Base-by-base conservation (phyloP, 1,140 invertebrate genomes). In the Drosophila albomicans region DNA sequence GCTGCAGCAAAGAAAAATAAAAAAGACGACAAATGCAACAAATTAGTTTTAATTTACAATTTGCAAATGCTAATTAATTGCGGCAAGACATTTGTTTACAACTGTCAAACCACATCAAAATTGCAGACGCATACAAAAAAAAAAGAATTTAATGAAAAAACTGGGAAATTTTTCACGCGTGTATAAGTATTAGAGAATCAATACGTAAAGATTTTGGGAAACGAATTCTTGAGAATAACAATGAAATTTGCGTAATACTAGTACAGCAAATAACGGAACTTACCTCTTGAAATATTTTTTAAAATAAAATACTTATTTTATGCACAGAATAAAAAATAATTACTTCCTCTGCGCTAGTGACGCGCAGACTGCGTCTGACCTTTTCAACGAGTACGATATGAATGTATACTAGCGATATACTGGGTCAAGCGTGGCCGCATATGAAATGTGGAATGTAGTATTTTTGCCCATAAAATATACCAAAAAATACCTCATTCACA, bases 81-180 rank as follows among this genome's bases (percentile, higher is more conserved):
- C 11, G 43, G 54, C 6, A 51, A 59, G 5, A 32, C 32, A 62
- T 77, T 87, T 88, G 84, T 84, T 88, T 88, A 84, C 69, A 71
- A 62, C 59, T 68, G 61, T 58, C 64, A 79, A 30, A 6, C 11
- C 61, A 54, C 54, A 52, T 48, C 65, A 63, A 82, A 82, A 80
- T 75, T 58, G 48, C 76, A 68, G 25, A 56, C 35, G 59, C 67
- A 64, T 49, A 41, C 72, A 75, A 75, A 72, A 71, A 78, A n/a
- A 75, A 78, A 75, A 65, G 30, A 68, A 70, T 64, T 70, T 61
- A 70, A 28, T 46, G 51, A 66, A 80, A 87, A 87, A 87, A 81
- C 81, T 70, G 85, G 85, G 85, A 88, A 88, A 90, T 88, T 88
- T 86, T 86, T 88, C 68, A 77, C 65, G 64, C 68, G 62, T 74